Percentiles rank a stretch among this genome's conserved stretches.
Conservation (phyloP, 2,888 invertebrate species). For the Hypercompe scribonia region DNA sequence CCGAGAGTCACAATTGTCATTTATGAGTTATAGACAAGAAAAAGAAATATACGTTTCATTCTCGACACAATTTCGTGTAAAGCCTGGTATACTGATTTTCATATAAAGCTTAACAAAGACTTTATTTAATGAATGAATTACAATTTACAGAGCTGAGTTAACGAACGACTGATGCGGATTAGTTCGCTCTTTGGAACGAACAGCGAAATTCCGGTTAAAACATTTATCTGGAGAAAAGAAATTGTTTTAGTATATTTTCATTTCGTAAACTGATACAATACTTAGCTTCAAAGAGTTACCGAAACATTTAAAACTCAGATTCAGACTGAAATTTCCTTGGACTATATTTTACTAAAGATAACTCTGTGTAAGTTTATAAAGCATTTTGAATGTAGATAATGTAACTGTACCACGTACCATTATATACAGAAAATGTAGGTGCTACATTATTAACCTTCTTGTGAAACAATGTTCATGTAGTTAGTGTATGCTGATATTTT, state of each 20-base stretch:
- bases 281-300: neutral
- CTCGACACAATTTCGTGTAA: neutral
- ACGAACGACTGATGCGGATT: slow-evolving; percentile 41
- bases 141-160: slow-evolving; percentile 29
- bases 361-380: neutral
- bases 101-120: slow-evolving; percentile 35
- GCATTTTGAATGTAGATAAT: neutral
- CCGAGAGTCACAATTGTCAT: no score
- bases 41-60: neutral
- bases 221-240: slow-evolving; percentile 19
- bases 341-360: neutral
- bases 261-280: slow-evolving; percentile 5
- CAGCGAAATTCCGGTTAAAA: slow-evolving; percentile 38
- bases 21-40: neutral
- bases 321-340: neutral
- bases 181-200: slow-evolving; percentile 33
- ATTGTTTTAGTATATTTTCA: slow-evolving; percentile 16
- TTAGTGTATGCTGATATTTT: no score
- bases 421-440: no score
- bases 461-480: no score
- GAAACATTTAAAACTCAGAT: neutral
- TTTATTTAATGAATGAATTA: slow-evolving; percentile 37
- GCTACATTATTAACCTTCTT: no score
- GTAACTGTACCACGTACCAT: no score
- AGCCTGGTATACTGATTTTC: slow-evolving; percentile 44